These are phyloP conservation scores for Ailurus styani DNA, from an alignment of 2,113 vertebrate species.

Conservation along the genomic window DNA sequence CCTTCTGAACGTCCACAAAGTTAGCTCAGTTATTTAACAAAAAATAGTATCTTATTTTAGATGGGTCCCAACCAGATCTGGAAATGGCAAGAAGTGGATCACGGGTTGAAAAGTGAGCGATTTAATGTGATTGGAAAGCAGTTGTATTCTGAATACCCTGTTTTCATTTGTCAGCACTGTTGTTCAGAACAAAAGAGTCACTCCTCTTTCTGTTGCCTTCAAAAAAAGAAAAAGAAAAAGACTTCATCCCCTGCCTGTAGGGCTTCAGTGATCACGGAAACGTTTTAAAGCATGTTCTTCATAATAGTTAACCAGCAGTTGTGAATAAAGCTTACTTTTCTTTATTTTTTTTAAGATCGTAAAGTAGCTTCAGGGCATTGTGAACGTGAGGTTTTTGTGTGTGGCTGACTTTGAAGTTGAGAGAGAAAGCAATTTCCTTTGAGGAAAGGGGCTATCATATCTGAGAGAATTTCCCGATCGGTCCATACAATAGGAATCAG, in stretches of 20 bases:
- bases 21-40: not conserved
- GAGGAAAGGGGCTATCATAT: slow-evolving; percentile 34
- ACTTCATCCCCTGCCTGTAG: slow-evolving; percentile 17
- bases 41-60: not conserved
- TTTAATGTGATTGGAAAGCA: slow-evolving; percentile 7
- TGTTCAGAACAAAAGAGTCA: slow-evolving; percentile 54
- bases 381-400: slow-evolving; percentile 32
- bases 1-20: not conserved
- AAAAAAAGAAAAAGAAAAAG: slow-evolving; percentile 24
- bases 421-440: slow-evolving; percentile 43
- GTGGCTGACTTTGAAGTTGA: slow-evolving; percentile 53
- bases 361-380: slow-evolving; percentile 31
- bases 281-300: slow-evolving; percentile 55
- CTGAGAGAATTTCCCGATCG: slow-evolving; percentile 19
- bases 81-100: not conserved
- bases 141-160: slow-evolving; percentile 60
- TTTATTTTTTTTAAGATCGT: slow-evolving; percentile 11
- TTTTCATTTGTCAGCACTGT: not conserved
- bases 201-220: slow-evolving; percentile 49
- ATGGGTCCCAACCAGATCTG: not conserved
- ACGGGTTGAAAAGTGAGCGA: not conserved
- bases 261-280: slow-evolving; percentile 50
- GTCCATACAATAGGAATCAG: not conserved
- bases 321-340: slow-evolving; percentile 32
- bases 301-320: slow-evolving; percentile 47